phyloP scores from a whole-genome alignment of 1,140 invertebrate genomes.

The Pomacea maculata region DNA sequence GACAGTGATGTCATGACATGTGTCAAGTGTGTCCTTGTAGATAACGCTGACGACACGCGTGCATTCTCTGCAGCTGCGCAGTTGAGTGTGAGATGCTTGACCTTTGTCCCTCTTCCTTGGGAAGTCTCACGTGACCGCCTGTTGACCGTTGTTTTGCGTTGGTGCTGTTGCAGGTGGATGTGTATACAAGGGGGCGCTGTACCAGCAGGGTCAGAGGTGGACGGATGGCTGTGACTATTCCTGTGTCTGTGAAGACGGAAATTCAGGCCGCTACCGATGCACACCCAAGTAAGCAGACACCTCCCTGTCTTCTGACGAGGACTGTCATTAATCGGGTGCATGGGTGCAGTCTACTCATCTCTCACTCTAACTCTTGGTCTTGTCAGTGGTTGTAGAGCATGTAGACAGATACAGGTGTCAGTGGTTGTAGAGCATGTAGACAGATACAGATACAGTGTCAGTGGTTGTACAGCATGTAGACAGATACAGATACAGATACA shows the following conservation, averaged over 20 bases:
- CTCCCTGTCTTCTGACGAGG: too few species aligned
- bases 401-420: too few species aligned
- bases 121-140: too few species aligned
- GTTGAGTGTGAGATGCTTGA: neutral
- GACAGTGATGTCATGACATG: too few species aligned
- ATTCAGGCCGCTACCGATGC: conserved; percentile 27
- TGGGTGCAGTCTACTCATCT: neutral
- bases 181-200: conserved; percentile 31
- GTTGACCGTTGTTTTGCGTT: neutral
- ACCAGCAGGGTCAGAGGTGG: conserved; percentile 37
- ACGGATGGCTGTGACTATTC: conserved; percentile 27
- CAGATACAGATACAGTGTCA: too few species aligned
- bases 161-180: conserved; percentile 29
- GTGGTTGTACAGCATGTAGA: too few species aligned
- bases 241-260: conserved; percentile 31
- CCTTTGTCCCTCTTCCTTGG: neutral
- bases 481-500: too few species aligned
- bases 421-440: too few species aligned
- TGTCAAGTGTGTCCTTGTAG: too few species aligned
- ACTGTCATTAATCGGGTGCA: too few species aligned
- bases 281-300: conserved; percentile 23
- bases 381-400: too few species aligned
- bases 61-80: neutral
- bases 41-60: too few species aligned
- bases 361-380: neutral